Percentiles rank a stretch among this genome's conserved stretches.
Conservation (phyloP, 2,888 invertebrate species). For the Heliothis peltigera region DNA sequence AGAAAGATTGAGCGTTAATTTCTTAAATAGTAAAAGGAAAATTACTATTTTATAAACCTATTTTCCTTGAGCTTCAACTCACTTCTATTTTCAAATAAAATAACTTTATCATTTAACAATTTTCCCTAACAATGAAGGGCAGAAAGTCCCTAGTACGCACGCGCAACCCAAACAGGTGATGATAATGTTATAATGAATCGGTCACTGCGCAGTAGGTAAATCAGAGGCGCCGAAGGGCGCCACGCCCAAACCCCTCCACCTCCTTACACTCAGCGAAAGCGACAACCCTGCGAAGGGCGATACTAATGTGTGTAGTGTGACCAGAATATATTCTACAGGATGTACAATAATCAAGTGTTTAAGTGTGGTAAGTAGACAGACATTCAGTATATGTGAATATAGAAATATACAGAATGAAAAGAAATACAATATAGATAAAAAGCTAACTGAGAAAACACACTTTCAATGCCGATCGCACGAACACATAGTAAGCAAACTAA, state of each 20-base stretch:
- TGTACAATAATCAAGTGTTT: too few species aligned
- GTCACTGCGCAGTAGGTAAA: conserved; percentile 68
- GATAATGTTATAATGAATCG: conserved; percentile 71
- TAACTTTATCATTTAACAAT: not conserved
- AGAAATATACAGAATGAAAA: too few species aligned
- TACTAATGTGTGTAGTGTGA: conserved; percentile 62
- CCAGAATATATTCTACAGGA: conserved; percentile 24
- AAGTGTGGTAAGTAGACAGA: too few species aligned
- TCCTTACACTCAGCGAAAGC: conserved; percentile 69
- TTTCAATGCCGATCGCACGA: too few species aligned
- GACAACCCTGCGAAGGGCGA: conserved; percentile 67
- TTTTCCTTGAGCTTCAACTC: not conserved
- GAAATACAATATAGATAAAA: too few species aligned
- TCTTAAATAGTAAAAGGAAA: not conserved
- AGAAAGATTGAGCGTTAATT: too few species aligned
- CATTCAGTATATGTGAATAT: too few species aligned
- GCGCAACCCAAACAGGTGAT: conserved; percentile 60
- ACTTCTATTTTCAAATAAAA: not conserved
- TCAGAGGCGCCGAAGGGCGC: conserved; percentile 62
- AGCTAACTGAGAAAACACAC: too few species aligned
- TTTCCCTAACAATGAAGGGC: conserved; percentile 22
- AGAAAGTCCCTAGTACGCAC: conserved; percentile 44
- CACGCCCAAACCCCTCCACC: conserved; percentile 48
- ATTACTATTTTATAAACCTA: not conserved
- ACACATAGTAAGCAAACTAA: too few species aligned